These are phyloP conservation scores for Glaucomys volans DNA, from an alignment of 2,113 vertebrate species.

Conservation along the genomic window DNA sequence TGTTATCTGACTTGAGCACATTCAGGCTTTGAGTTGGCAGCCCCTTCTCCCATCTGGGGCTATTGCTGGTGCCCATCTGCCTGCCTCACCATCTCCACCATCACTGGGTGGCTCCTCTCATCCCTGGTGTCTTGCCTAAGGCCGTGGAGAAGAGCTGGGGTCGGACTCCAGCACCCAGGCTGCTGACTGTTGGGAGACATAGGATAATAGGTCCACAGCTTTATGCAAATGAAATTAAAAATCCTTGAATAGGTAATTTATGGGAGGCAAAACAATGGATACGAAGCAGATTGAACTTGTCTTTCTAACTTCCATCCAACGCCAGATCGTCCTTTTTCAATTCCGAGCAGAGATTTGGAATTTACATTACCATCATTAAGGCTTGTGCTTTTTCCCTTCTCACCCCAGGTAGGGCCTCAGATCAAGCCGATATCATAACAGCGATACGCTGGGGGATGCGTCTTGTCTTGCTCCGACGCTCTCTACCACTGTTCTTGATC, in stretches of 20 bases:
- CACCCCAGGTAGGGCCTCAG: slow-evolving; percentile 67
- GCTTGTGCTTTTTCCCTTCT: slow-evolving; percentile 48
- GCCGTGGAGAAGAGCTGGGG: not conserved
- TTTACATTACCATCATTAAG: slow-evolving; percentile 9
- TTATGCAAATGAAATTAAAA: not conserved
- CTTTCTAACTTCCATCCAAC: not conserved
- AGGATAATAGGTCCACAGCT: not conserved
- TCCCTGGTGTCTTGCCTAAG: not conserved
- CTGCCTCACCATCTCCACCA: not conserved
- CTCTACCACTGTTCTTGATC: slow-evolving; percentile 85
- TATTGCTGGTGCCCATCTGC: no score
- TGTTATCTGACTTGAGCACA: not conserved
- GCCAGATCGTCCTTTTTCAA: not conserved
- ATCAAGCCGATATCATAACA: slow-evolving; percentile 83
- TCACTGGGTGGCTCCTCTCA: not conserved
- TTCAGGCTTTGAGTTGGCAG: not conserved
- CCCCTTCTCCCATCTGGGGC: not conserved
- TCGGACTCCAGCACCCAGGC: not conserved
- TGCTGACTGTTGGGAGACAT: not conserved
- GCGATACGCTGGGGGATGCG: slow-evolving; percentile 74
- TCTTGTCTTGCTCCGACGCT: slow-evolving; percentile 84
- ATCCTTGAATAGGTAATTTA: not conserved
- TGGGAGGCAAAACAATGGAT: not conserved
- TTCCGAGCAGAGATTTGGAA: slow-evolving; percentile 26
- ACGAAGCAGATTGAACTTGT: not conserved